A percentile compares a stretch with the other conserved stretches of the same genome.
These are phyloP conservation scores for Linnaemya vulpina DNA, from an alignment of 2,888 invertebrate species.

Conservation along the genomic window DNA sequence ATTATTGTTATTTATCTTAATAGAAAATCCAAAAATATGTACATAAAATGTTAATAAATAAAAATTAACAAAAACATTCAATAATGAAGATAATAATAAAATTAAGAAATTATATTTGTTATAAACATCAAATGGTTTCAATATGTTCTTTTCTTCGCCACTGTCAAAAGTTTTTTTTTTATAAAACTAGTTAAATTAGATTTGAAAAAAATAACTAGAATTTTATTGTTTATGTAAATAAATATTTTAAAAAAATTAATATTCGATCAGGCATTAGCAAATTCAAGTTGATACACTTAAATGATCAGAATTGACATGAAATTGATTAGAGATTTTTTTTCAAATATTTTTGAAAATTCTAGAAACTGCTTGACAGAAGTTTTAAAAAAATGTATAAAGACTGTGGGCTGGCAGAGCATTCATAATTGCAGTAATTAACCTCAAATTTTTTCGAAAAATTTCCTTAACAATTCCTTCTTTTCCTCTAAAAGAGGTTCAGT, in stretches of 20 bases:
- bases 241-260: too few relatives aligned
- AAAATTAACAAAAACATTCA: constrained; percentile 32
- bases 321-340: too few relatives aligned
- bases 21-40: constrained; percentile 32
- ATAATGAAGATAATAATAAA: constrained; percentile 13
- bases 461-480: too few relatives aligned
- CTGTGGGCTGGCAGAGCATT: too few relatives aligned
- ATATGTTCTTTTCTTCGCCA: not conserved
- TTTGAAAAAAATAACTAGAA: constrained; percentile 21
- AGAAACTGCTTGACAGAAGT: too few relatives aligned
- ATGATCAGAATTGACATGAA: too few relatives aligned
- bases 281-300: not conserved
- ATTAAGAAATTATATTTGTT: constrained; percentile 24
- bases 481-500: too few relatives aligned
- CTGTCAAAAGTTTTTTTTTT: constrained; percentile 24
- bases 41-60: constrained; percentile 27
- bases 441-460: too few relatives aligned
- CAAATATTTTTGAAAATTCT: too few relatives aligned
- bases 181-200: constrained; percentile 1
- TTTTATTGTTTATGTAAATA: not conserved
- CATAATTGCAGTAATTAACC: too few relatives aligned
- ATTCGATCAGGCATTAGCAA: not conserved
- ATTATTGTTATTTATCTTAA: constrained; percentile 34
- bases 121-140: constrained; percentile 25
- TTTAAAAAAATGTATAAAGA: too few relatives aligned